Evolutionary conservation across 2,797 vertebrate genomes (phyloP).

Genomic region (Hybognathus amarus): DNA sequence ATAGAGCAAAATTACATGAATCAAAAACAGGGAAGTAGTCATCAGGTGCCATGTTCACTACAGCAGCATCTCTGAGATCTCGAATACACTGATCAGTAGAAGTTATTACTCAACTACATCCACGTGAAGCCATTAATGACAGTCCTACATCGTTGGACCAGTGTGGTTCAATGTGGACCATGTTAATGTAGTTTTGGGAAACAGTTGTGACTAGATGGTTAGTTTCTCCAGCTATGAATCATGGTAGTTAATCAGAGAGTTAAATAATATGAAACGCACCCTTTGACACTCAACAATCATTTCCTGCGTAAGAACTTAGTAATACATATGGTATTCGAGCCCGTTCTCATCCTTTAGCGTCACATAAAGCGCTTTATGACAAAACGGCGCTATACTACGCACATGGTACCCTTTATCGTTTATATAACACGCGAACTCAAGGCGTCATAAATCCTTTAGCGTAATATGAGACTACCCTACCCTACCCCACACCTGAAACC

Average conservation of each 20-base stretch:
- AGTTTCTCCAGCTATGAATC: background rate
- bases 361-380: too few species aligned
- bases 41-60: background rate
- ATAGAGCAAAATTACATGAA: background rate
- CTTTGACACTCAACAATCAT: background rate
- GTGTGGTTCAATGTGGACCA: too few species aligned
- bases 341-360: too few species aligned
- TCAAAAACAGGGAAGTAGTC: background rate
- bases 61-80: background rate
- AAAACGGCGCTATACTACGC: too few species aligned
- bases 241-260: background rate
- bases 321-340: background rate
- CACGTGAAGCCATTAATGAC: too few species aligned
- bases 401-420: too few species aligned
- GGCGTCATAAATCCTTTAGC: too few species aligned
- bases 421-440: too few species aligned
- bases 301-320: background rate
- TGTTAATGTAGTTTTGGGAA: background rate
- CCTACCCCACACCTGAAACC: too few species aligned
- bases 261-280: too few species aligned
- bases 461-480: too few species aligned
- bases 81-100: background rate
- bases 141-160: background rate
- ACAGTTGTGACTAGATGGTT: background rate
- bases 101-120: too few species aligned